A percentile compares a stretch with the other conserved stretches of the same genome.
These are phyloP conservation scores for Oscheius sp. DNA, from an alignment of 2,888 invertebrate genomes.

Conservation along the genomic window DNA sequence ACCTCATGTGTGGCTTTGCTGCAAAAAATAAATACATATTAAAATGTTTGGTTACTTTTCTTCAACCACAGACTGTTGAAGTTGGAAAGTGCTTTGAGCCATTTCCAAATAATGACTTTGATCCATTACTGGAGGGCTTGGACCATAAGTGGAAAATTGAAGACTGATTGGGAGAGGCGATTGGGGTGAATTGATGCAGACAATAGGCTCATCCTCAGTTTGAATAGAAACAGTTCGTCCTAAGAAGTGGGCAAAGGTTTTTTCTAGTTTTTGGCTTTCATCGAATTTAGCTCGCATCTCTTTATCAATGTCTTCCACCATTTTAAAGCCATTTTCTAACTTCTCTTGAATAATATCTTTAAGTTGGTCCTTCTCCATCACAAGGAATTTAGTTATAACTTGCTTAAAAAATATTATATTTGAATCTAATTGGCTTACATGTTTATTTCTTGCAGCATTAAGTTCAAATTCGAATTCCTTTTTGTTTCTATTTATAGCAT, in stretches of 20 bases:
- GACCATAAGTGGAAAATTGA: not conserved
- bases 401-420: slow-evolving; percentile 5
- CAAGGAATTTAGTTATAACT: slow-evolving; percentile 7
- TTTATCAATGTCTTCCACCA: not conserved
- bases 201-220: slow-evolving; percentile 9
- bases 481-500: slow-evolving; percentile 49
- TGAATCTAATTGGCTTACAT: slow-evolving; percentile 25
- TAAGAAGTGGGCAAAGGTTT: not conserved
- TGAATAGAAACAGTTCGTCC: not conserved
- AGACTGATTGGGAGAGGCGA: not conserved
- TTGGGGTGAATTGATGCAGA: no score
- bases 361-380: slow-evolving; percentile 18
- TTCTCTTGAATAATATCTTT: not conserved
- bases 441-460: slow-evolving; percentile 37
- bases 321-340: not conserved
- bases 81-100: slow-evolving; percentile 14
- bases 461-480: slow-evolving; percentile 58
- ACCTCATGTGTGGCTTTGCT: slow-evolving; percentile 11
- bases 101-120: slow-evolving; percentile 18
- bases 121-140: slow-evolving; percentile 4
- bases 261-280: not conserved
- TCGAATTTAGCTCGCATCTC: not conserved
- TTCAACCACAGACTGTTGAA: slow-evolving; percentile 1
- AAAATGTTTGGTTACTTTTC: slow-evolving; percentile 9
- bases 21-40: not conserved